Conservation (phyloP, 2,797 vertebrate genomes). For the Cyprinodon diabolis region DNA sequence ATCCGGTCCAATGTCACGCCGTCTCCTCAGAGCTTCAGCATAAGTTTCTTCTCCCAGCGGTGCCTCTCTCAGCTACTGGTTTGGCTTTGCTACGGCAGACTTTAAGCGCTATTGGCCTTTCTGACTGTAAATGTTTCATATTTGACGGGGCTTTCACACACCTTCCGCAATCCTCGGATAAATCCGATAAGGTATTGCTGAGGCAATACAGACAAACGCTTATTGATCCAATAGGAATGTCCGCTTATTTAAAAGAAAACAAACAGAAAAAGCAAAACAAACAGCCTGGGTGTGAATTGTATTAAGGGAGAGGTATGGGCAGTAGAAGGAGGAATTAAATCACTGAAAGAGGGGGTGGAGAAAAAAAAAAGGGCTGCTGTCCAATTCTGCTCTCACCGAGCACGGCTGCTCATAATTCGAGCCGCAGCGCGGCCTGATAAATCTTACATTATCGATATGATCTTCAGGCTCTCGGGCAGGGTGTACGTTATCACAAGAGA, state of each 20-base stretch:
- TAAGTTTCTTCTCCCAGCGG: not conserved
- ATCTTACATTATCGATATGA: constrained; percentile 81
- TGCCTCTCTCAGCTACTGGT: constrained; percentile 38
- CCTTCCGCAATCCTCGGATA: constrained; percentile 38
- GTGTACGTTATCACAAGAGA: constrained; percentile 75
- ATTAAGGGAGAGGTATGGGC: constrained; percentile 67
- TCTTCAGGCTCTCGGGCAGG: constrained; percentile 70
- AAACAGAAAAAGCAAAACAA: constrained; percentile 71
- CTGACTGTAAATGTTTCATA: constrained; percentile 58
- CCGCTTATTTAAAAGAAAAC: constrained; percentile 69
- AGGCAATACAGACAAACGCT: constrained; percentile 58
- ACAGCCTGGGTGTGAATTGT: constrained; percentile 64
- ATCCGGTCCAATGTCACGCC: constrained; percentile 45
- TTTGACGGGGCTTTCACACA: constrained; percentile 49
- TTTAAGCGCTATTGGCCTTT: constrained; percentile 43
- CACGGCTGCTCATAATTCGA: constrained; percentile 72
- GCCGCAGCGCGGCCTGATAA: constrained; percentile 71
- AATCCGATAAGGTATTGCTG: constrained; percentile 70
- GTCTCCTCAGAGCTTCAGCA: constrained; percentile 7
- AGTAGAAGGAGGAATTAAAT: constrained; percentile 70
- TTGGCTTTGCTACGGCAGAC: constrained; percentile 38
- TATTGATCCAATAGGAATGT: constrained; percentile 68
- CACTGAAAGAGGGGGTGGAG: constrained; percentile 33
- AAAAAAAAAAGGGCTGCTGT: constrained; percentile 50
- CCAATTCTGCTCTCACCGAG: constrained; percentile 71